Base-by-base conservation (phyloP, 2,888 invertebrate species). In the Trichacis sp. region DNA sequence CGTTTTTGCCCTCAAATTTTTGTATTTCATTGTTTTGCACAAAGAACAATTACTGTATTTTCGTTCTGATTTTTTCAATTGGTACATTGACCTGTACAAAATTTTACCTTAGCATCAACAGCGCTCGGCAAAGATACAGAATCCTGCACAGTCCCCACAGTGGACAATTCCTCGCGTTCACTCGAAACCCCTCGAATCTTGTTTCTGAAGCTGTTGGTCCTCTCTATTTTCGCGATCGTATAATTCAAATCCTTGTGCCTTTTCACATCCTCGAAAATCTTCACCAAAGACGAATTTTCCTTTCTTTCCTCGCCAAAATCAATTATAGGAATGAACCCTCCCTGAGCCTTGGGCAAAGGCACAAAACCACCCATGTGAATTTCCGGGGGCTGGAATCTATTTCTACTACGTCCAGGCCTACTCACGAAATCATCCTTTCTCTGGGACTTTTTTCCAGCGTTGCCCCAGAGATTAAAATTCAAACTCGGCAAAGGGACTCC, bases 401-500 rank as follows among this genome's bases (percentile, higher is more conserved):
- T 83, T 29, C 85, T 85, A 65, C 77, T 77, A 55, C 77, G 64
- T 40, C 77, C 70, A 70, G 83, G 74, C 72, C 80, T 71, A 24
- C 72, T 50, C 59, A 63, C 48, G n/a, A 18, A 14, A 30, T 77
- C 80, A 3, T 80, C 76, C 60, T 82, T 85, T 19, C 85, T 72
- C 8, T 85, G 83, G 1, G 79, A 78, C 72, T 83, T 87, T 68
- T 83, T 77, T 1, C 80, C 80, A 1, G 82, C 77, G 50, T 84
- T 84, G 1, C 84, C 83, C 84, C 91, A 88, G 40, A 93, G 84
- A 73, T 90, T 90, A 75, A 93, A 88, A 70, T 90, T 91, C 46
- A 94, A 81, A 36, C 89, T 87, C 1, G 94, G 92, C 60, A 95
- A 79, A 0, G 95, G 94, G 78, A 94, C 90, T 0, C 95, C 95